These are phyloP conservation scores for Ceyx melanurus DNA, from an alignment of 2,113 vertebrate species.

Conservation along the genomic window DNA sequence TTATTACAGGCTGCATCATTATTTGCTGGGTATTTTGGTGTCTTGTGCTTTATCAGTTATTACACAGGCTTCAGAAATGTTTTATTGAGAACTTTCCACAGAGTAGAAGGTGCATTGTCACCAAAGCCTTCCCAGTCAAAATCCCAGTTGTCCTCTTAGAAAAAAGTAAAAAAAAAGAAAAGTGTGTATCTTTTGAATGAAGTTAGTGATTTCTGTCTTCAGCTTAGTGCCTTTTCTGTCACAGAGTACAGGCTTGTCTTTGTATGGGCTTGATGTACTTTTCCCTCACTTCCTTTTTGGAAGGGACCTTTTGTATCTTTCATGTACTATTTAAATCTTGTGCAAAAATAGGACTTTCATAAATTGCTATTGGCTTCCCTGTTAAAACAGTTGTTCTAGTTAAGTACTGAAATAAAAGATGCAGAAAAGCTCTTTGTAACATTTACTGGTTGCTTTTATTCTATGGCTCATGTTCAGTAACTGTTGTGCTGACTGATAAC, in stretches of 20 bases:
- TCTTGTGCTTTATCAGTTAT: background rate
- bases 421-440: background rate
- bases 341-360: background rate
- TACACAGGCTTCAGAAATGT: background rate
- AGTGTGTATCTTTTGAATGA: background rate
- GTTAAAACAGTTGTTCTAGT: background rate
- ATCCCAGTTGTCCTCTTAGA: background rate
- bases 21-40: background rate
- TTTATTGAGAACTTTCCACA: background rate
- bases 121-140: background rate
- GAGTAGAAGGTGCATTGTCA: background rate
- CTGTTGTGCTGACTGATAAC: background rate
- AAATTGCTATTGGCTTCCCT: background rate
- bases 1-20: background rate
- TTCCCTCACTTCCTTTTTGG: background rate
- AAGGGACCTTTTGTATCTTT: background rate
- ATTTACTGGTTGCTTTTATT: background rate
- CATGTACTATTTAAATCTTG: background rate
- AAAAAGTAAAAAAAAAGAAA: background rate
- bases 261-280: background rate
- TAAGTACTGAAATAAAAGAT: background rate
- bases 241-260: background rate
- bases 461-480: background rate
- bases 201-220: background rate
- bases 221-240: background rate